phyloP scores from a whole-genome alignment of 2,113 vertebrate genomes.

The Phylloscopus trochilus region DNA sequence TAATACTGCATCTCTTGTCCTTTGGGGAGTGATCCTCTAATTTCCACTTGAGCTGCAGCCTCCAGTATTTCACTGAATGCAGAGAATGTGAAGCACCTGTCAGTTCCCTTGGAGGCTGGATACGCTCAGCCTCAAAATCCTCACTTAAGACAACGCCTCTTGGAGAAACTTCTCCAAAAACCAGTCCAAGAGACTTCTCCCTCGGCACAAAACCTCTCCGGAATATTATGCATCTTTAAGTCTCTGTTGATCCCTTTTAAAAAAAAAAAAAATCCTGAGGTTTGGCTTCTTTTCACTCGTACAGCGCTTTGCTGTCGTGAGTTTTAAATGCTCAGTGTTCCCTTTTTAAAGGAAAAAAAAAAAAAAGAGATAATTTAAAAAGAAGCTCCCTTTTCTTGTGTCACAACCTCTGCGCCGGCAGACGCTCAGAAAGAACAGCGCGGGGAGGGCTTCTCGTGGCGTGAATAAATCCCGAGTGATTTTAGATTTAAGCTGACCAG shows the following conservation, averaged over 20 bases:
- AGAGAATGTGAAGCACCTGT: not conserved
- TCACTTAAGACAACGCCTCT: not conserved
- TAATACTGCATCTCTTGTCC: not conserved
- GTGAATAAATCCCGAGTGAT: slow-evolving; percentile 11
- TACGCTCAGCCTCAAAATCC: not conserved
- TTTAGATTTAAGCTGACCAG: not conserved
- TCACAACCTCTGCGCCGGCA: not conserved
- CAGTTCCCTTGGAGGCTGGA: not conserved
- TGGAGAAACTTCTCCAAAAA: not conserved
- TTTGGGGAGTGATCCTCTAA: not conserved
- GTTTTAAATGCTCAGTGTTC: not conserved
- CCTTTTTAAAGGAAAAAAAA: not conserved
- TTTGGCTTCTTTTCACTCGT: not conserved
- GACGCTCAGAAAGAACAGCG: not conserved
- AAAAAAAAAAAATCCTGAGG: not conserved
- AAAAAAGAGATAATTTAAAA: not conserved
- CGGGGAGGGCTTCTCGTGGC: not conserved
- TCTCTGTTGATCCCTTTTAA: not conserved
- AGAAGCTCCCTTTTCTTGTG: not conserved
- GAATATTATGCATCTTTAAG: not conserved
- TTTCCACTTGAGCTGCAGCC: not conserved
- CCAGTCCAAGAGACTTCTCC: not conserved
- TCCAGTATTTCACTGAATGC: not conserved
- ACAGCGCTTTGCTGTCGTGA: not conserved
- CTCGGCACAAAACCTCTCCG: not conserved